These are phyloP conservation scores for Thryonomys swinderianus DNA, from an alignment of 2,113 vertebrate genomes.

Conservation along the genomic window DNA sequence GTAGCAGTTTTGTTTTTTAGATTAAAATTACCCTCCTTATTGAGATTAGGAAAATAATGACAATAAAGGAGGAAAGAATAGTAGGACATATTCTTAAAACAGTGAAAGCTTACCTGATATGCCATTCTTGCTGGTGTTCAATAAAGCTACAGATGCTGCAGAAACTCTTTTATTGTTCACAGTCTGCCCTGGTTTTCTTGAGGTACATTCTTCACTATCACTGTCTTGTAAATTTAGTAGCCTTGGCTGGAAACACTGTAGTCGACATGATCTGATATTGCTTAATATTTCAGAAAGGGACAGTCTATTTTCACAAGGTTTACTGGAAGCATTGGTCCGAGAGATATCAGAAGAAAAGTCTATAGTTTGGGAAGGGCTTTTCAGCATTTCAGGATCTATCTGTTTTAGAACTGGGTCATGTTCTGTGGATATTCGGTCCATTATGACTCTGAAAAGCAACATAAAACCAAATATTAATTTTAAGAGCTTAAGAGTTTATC, in stretches of 20 bases:
- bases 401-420: conserved; percentile 91
- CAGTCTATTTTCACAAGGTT: conserved; percentile 91
- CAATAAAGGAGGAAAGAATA: conserved; percentile 21
- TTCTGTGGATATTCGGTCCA: conserved; percentile 93
- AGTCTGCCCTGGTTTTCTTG: conserved; percentile 90
- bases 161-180: conserved; percentile 88
- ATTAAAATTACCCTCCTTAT: conserved; percentile 14
- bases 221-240: conserved; percentile 87
- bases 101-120: conserved; percentile 92
- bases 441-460: conserved; percentile 88
- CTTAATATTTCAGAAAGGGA: conserved; percentile 93
- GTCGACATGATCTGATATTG: conserved; percentile 95
- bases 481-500: not conserved
- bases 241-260: conserved; percentile 94
- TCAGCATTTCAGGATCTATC: conserved; percentile 92
- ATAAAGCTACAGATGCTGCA: conserved; percentile 88
- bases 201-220: conserved; percentile 90
- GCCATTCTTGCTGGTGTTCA: conserved; percentile 90
- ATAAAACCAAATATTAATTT: conserved; percentile 9
- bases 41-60: conserved; percentile 41
- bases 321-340: conserved; percentile 93
- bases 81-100: conserved; percentile 70
- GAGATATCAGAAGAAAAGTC: conserved; percentile 88
- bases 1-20: conserved; percentile 33
- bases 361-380: conserved; percentile 89